Base-by-base conservation (phyloP, 2,888 invertebrate species). In the Callinectes sapidus region DNA sequence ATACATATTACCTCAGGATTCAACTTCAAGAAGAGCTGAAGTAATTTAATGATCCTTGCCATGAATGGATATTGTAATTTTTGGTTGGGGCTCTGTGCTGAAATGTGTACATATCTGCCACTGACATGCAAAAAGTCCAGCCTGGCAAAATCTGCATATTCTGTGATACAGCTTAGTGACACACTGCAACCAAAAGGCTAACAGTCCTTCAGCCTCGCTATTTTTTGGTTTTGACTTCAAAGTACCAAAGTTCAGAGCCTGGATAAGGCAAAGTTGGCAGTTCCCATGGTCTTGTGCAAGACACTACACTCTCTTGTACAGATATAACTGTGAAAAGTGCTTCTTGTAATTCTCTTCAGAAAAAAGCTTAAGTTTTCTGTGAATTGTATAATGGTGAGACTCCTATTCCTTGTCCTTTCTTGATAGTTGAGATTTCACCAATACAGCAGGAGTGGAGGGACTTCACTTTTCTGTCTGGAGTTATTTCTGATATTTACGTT, bases 121-220 rank as follows among this genome's bases (percentile, higher is more conserved):
- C 81, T 35, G 23, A 71, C 28, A 81, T 81, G 81, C 81, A 81
- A 81, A 81, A 81, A 81, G 10, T 16, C 35, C 81, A 81, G 81
- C 81, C 81, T 81, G 81, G 81, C 81, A 81, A 81, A 81, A 81
- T 81, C 32, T 35, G 81, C 81, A 81, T 81, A 32, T 81, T 81
- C 81, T 81, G 81, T 81, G 81, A 81, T 81, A 81, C 81, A 81
- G 16, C 81, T 13, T 81, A 35, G 35, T 81, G 81, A 5, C 32
- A 35, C 81, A 35, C 81, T 81, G 35, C 81, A 81, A 81, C 81
- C 81, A 81, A 81, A 81, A 81, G 81, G 81, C 81, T 81, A 35
- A 81, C 35, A 35, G 35, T 81, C 81, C 35, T 81, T 35, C 35
- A 81, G 81, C 35, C 35, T 81, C 35, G 81, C 81, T 35, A 8